Evolutionary conservation across 2,888 invertebrate species (phyloP).

Genomic region (Pammene aurita): DNA sequence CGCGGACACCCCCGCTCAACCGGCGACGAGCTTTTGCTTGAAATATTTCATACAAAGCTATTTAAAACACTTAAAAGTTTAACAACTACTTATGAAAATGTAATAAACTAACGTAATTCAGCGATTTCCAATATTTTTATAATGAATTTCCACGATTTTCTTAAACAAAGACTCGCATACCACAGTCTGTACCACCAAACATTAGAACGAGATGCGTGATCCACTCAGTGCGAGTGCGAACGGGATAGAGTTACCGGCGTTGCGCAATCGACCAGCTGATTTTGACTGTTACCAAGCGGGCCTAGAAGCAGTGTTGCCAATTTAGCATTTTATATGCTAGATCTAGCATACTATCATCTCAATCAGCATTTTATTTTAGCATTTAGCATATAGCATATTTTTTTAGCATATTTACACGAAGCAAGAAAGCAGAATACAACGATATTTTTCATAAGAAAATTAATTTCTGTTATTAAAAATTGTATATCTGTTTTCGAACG

Average conservation of each 20-base stretch:
- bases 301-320: too few species aligned
- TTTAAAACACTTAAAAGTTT: not conserved
- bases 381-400: too few species aligned
- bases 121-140: not conserved
- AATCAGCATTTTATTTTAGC: too few species aligned
- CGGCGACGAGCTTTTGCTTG: conserved; percentile 10
- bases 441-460: too few species aligned
- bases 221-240: not conserved
- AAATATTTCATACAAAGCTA: conserved; percentile 26
- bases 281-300: conserved; percentile 41
- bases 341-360: too few species aligned
- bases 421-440: too few species aligned
- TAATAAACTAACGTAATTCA: not conserved
- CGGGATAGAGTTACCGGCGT: conserved; percentile 36
- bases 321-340: too few species aligned
- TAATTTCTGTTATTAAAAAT: too few species aligned
- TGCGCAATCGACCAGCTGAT: conserved; percentile 40
- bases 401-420: too few species aligned
- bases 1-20: conserved; percentile 29
- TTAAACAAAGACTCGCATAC: conserved; percentile 31
- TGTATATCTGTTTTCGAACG: too few species aligned
- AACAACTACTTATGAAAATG: not conserved
- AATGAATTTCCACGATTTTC: not conserved
- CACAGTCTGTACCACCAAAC: conserved; percentile 30
- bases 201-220: conserved; percentile 18